Percentiles rank a stretch among this genome's conserved stretches.
Evolutionary conservation across 2,888 invertebrate genomes (phyloP).

Genomic region (Machimus atricapillus): DNA sequence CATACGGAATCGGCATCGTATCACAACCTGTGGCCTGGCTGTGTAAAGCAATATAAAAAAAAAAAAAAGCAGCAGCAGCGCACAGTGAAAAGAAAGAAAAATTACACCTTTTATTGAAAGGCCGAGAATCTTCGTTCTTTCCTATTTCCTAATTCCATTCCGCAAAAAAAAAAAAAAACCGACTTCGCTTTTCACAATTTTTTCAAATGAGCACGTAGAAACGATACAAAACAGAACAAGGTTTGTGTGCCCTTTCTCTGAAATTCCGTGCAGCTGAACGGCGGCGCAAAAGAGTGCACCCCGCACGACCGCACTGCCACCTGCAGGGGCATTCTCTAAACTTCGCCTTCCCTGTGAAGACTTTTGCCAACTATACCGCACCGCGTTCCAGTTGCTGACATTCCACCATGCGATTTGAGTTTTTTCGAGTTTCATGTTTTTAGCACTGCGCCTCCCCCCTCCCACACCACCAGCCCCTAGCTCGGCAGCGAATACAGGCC

Average conservation of each 20-base stretch:
- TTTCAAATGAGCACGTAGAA: not conserved
- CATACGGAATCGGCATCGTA: no score
- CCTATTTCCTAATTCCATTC: not conserved
- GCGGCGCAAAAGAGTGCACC: not conserved
- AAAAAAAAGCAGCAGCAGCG: not conserved
- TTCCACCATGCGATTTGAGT: not conserved
- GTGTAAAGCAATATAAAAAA: not conserved
- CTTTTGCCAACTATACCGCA: not conserved
- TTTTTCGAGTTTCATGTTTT: not conserved
- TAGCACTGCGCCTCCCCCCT: not conserved
- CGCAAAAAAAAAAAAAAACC: not conserved
- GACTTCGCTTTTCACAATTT: not conserved
- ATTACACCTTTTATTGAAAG: not conserved
- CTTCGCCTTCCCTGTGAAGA: not conserved
- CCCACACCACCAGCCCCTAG: not conserved
- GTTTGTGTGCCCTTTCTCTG: not conserved
- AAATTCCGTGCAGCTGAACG: not conserved
- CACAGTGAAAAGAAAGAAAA: not conserved
- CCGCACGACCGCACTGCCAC: not conserved
- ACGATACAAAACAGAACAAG: not conserved
- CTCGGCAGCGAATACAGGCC: no score
- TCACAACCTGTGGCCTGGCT: not conserved
- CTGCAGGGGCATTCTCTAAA: not conserved
- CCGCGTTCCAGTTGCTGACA: not conserved
- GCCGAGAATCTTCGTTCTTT: not conserved